Base-by-base conservation (phyloP, 2,888 invertebrate species). In the Bembecia ichneumoniformis region DNA sequence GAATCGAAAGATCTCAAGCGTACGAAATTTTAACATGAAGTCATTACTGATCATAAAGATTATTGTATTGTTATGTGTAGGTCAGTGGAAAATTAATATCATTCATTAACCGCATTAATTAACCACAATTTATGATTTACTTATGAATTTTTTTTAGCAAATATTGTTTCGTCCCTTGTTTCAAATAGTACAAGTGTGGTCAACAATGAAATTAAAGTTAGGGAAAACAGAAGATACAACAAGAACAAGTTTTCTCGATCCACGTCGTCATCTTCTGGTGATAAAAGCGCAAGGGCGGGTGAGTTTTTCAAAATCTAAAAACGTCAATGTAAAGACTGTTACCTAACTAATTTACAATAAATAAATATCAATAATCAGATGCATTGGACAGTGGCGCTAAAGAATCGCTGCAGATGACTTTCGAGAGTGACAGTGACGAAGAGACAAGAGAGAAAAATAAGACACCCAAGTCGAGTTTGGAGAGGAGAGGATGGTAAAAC, bases 401-500 rank as follows among this genome's bases (percentile, higher is more conserved):
- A 28, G 28, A 28, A 28, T 28, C 28, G 2, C 28, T 28, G 28
- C 28, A 28, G 9, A 28, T 28, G 28, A 28, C 28, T 28, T 28
- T 28, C 9, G 28, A 28, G 28, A 28, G 28, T 28, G 28, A 28
- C 28, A 28, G 28, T 2, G 28, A 28, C 9, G 28, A 28, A 5
- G 28, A 28, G 2, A 28, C 28, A 28, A 28, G 28, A 28, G n/a
- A 51, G 0, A 48, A 53, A 13, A 15, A 46, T 47, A 7, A 58
- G 3, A 47, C 46, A 2, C 74, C 70, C 0, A 57, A 65, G 50
- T 74, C 76, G 0, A 68, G 64, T 3, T 17, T 11, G 0, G 80
- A 81, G 52, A 65, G 75, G 51, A 63, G 14, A 35, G 78, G 78
- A 61, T 81, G 81, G 81, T 80, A 61, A 56, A 50, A 1, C 20